Conservation (phyloP, 2,113 vertebrate genomes). For the Poeciliopsis prolifica region DNA sequence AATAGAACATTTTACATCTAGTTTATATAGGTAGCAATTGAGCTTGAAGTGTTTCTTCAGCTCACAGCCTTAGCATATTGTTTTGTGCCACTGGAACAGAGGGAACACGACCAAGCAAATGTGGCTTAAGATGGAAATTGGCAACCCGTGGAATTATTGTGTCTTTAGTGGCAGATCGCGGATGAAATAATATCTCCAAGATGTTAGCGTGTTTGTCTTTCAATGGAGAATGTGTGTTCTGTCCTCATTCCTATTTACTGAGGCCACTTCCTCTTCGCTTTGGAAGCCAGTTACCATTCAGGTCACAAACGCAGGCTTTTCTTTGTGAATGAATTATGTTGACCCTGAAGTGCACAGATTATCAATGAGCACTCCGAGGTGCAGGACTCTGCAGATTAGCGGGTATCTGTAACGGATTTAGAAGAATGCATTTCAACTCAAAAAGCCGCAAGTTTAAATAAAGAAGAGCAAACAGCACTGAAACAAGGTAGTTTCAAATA, state of each 20-base stretch:
- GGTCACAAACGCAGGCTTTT: not conserved
- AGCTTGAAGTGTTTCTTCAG: constrained; percentile 24
- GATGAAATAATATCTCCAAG: constrained; percentile 13
- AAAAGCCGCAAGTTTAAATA: constrained; percentile 5
- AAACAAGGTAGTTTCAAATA: constrained; percentile 26
- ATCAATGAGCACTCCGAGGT: not conserved
- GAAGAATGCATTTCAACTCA: constrained; percentile 1
- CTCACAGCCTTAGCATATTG: constrained; percentile 33
- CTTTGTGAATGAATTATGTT: constrained; percentile 16
- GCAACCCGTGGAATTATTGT: constrained; percentile 10
- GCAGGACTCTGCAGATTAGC: constrained; percentile 3
- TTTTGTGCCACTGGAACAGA: constrained; percentile 30
- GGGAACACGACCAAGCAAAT: constrained; percentile 6
- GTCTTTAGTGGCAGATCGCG: not conserved
- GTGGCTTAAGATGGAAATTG: constrained; percentile 3
- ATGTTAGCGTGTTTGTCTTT: constrained; percentile 7
- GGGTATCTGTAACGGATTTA: constrained; percentile 22
- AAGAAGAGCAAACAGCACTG: constrained; percentile 7
- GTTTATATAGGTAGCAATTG: constrained; percentile 6
- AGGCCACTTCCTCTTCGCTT: not conserved
- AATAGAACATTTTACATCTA: constrained; percentile 10
- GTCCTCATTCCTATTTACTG: not conserved
- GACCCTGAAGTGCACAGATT: constrained; percentile 9
- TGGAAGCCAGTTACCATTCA: constrained; percentile 14
- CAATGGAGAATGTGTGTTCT: not conserved